Evolutionary conservation across 2,797 vertebrate species (phyloP).

Genomic region (Selene dorsalis): DNA sequence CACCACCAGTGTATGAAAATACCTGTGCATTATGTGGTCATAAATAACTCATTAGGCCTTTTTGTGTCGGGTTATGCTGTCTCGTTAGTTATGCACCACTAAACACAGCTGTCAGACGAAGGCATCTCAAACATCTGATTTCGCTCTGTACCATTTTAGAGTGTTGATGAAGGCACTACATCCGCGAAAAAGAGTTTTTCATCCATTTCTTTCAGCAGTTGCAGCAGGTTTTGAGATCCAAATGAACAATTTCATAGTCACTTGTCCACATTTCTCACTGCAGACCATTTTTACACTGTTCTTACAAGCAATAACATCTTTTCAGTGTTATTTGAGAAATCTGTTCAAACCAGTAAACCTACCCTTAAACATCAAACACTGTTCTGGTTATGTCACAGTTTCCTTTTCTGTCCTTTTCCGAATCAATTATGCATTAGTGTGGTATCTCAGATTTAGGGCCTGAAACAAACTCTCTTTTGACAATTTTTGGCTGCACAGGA

Average conservation of each 20-base stretch:
- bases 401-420: slow-evolving; percentile 66
- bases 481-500: slow-evolving; percentile 38
- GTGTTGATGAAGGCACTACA: slow-evolving; percentile 1
- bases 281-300: slow-evolving; percentile 22
- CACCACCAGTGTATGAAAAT: neutral
- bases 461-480: slow-evolving; percentile 54
- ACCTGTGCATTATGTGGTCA: neutral
- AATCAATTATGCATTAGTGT: slow-evolving; percentile 73
- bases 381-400: slow-evolving; percentile 68
- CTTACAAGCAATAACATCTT: neutral
- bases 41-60: neutral
- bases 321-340: slow-evolving; percentile 47
- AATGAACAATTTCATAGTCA: slow-evolving; percentile 20
- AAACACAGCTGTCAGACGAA: slow-evolving; percentile 9
- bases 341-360: slow-evolving; percentile 47
- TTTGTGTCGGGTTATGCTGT: slow-evolving; percentile 7
- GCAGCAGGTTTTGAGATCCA: slow-evolving; percentile 15
- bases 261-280: slow-evolving; percentile 20
- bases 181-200: neutral
- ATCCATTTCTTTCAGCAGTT: neutral
- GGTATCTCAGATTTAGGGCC: slow-evolving; percentile 60
- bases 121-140: slow-evolving; percentile 21
- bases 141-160: neutral
- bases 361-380: slow-evolving; percentile 50
- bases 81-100: slow-evolving; percentile 22